These are phyloP conservation scores for Pteropus alecto DNA, from an alignment of 2,113 vertebrate species.

Conservation along the genomic window DNA sequence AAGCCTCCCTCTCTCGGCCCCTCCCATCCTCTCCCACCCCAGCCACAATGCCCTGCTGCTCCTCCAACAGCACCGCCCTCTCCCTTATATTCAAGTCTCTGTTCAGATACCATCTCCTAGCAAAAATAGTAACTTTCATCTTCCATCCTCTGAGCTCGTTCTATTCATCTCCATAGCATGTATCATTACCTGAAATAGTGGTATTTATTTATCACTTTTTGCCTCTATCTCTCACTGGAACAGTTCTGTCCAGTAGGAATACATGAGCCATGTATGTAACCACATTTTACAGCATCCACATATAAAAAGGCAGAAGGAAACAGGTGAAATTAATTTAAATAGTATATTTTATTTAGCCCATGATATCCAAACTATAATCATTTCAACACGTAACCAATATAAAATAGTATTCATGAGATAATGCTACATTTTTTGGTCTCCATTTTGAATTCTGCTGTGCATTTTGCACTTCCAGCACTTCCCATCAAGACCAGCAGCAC, in stretches of 20 bases:
- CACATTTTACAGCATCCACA: not conserved
- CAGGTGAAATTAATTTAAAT: not conserved
- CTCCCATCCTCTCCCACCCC: too few relatives aligned
- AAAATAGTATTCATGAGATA: not conserved
- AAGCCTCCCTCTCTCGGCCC: too few relatives aligned
- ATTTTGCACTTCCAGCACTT: not conserved
- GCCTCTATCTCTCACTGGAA: not conserved
- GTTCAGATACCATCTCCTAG: not conserved
- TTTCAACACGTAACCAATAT: not conserved
- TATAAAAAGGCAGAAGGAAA: not conserved
- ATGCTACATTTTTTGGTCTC: not conserved
- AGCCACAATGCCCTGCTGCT: not conserved
- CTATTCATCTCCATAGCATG: too few relatives aligned
- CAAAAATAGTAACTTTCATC: not conserved
- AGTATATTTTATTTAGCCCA: not conserved
- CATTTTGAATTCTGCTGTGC: not conserved
- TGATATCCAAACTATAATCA: not conserved
- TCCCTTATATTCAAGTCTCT: not conserved
- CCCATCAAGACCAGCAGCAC: not conserved
- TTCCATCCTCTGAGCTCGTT: accelerated
- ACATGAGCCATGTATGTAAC: not conserved
- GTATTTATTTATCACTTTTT: not conserved
- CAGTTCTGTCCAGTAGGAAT: not conserved
- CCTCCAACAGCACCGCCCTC: too few relatives aligned
- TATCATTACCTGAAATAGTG: not conserved